Evolutionary conservation across 2,797 vertebrate genomes (phyloP).

Genomic region (Ispidina picta): DNA sequence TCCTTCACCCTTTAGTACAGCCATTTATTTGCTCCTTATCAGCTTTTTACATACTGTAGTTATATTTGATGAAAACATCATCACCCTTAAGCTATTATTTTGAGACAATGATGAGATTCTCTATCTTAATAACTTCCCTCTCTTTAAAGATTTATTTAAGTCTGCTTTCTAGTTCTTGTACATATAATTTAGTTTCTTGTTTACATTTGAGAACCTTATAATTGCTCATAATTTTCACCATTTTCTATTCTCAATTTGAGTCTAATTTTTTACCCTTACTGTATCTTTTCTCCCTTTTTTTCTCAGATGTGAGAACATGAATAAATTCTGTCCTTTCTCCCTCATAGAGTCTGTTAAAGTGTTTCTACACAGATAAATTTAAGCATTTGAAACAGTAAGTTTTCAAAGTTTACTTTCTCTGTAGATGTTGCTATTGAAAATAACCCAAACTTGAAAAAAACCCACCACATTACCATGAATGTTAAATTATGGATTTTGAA

Average conservation of each 20-base stretch:
- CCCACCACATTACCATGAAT: not conserved
- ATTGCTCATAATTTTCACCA: not conserved
- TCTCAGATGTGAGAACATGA: not conserved
- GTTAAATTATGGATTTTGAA: slow-evolving; percentile 31
- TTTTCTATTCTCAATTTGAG: not conserved
- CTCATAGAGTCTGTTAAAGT: not conserved
- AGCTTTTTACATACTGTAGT: not conserved
- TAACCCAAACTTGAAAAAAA: not conserved
- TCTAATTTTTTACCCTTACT: not conserved
- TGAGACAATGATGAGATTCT: not conserved
- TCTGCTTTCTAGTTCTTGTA: not conserved
- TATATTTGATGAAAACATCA: not conserved
- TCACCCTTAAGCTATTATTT: not conserved
- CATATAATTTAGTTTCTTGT: not conserved
- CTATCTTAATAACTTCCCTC: not conserved
- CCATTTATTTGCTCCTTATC: not conserved
- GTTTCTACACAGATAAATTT: not conserved
- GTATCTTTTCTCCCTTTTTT: not conserved
- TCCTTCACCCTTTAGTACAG: not conserved
- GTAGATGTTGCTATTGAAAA: not conserved
- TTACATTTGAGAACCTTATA: not conserved
- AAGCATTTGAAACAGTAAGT: not conserved
- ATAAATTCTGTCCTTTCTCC: not conserved
- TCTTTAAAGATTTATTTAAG: not conserved
- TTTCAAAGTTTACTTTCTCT: not conserved